Evolutionary conservation across 2,113 vertebrate genomes (phyloP).

Genomic region (Python bivittatus): DNA sequence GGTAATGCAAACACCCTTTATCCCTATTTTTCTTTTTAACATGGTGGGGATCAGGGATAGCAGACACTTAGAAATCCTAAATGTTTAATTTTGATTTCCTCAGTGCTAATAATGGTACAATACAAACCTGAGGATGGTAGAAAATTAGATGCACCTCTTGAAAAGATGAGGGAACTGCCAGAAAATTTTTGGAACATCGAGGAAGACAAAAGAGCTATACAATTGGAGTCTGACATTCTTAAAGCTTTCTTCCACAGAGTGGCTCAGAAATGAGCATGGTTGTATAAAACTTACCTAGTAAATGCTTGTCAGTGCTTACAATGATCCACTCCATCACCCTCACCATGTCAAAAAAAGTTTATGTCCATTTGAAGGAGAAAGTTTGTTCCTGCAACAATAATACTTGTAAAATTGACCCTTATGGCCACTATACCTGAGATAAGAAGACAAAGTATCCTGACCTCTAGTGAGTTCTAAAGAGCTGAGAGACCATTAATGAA

Average conservation of each 20-base stretch:
- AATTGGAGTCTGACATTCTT: not conserved
- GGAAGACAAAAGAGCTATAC: not conserved
- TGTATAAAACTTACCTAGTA: not conserved
- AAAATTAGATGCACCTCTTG: not conserved
- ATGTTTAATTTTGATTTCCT: not conserved
- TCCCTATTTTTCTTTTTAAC: no score
- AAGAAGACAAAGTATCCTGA: not conserved
- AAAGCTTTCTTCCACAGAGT: not conserved
- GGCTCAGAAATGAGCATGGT: not conserved
- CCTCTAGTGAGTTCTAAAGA: not conserved
- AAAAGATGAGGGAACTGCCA: not conserved
- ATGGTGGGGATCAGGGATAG: not conserved
- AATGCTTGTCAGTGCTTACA: not conserved
- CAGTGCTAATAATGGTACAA: not conserved
- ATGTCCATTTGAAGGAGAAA: not conserved
- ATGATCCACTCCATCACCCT: not conserved
- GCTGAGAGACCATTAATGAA: not conserved
- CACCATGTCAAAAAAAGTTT: not conserved
- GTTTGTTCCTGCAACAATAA: not conserved
- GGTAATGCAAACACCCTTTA: not conserved
- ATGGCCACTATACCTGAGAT: not conserved
- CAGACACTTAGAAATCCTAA: not conserved
- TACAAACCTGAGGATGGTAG: not conserved
- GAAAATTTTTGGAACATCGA: not conserved
- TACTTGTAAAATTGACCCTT: not conserved